Evolutionary conservation across 2,113 vertebrate genomes (phyloP).

Genomic region (Pygoscelis antarcticus): DNA sequence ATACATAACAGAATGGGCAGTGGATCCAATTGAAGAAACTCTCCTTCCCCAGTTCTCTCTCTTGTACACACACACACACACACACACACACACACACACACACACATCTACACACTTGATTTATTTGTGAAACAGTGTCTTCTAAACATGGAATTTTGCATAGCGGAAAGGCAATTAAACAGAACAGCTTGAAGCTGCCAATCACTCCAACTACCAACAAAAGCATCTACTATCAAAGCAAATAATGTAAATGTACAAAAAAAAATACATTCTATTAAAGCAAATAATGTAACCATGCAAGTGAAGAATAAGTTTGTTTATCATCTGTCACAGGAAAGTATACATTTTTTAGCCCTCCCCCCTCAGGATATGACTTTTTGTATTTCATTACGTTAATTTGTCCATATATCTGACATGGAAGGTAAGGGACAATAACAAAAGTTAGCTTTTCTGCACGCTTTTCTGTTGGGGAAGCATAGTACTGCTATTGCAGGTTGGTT

Average conservation of each 20-base stretch:
- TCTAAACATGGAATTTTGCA: slow-evolving; percentile 72
- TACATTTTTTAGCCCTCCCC: not conserved
- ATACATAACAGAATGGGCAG: not conserved
- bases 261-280: slow-evolving; percentile 69
- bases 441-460: slow-evolving; percentile 2
- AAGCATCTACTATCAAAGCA: slow-evolving; percentile 78
- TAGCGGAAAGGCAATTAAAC: slow-evolving; percentile 78
- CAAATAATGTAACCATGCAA: slow-evolving; percentile 69
- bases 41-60: not conserved
- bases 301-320: slow-evolving; percentile 55
- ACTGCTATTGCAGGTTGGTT: not conserved
- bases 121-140: slow-evolving; percentile 75
- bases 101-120: slow-evolving; percentile 51
- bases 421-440: not conserved
- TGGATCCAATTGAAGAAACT: slow-evolving; percentile 49
- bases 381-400: slow-evolving; percentile 28
- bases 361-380: not conserved
- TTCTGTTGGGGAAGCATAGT: not conserved
- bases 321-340: slow-evolving; percentile 55
- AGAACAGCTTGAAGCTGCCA: slow-evolving; percentile 80
- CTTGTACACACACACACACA: not conserved
- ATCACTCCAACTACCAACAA: slow-evolving; percentile 77
- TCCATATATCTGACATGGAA: slow-evolving; percentile 20
- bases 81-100: not conserved
- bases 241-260: slow-evolving; percentile 72